These are phyloP conservation scores for Tapirus indicus DNA, from an alignment of 2,797 vertebrate genomes.

Conservation along the genomic window DNA sequence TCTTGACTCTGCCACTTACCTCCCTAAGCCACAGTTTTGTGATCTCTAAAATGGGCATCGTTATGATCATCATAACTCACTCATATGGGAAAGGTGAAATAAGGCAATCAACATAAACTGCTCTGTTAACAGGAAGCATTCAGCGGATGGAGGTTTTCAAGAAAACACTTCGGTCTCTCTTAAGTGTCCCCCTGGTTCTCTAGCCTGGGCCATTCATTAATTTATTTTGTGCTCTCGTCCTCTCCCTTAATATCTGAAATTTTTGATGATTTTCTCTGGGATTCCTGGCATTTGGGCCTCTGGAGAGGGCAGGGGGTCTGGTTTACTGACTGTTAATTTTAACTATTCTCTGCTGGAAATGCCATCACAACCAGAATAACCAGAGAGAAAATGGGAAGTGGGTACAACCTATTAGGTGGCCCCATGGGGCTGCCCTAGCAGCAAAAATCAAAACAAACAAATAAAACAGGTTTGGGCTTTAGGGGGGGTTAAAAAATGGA, in stretches of 20 bases:
- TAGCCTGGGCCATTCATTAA: neutral
- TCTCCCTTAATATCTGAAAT: constrained; percentile 66
- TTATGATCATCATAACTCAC: neutral
- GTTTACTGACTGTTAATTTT: constrained; percentile 82
- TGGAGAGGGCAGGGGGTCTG: constrained; percentile 70
- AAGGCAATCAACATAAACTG: neutral
- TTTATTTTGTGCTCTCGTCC: constrained; percentile 57
- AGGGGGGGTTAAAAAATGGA: constrained; percentile 41
- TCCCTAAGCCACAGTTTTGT: neutral
- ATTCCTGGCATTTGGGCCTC: constrained; percentile 78
- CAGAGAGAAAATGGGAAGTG: constrained; percentile 55
- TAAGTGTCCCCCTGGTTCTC: neutral
- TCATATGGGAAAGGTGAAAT: neutral
- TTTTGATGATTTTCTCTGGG: constrained; percentile 80
- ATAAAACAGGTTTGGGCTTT: constrained; percentile 64
- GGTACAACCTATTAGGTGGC: constrained; percentile 67
- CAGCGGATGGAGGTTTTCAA: neutral
- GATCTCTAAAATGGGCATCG: constrained; percentile 6
- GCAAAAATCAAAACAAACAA: constrained; percentile 79
- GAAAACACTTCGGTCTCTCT: neutral
- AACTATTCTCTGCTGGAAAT: constrained; percentile 74
- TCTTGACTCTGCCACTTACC: neutral
- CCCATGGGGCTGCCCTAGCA: constrained; percentile 66
- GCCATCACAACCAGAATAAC: constrained; percentile 62
- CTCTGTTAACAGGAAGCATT: neutral